Percentiles rank a stretch among this genome's conserved stretches.
phyloP scores from a whole-genome alignment of 2,888 invertebrate genomes.

The Thera britannica region DNA sequence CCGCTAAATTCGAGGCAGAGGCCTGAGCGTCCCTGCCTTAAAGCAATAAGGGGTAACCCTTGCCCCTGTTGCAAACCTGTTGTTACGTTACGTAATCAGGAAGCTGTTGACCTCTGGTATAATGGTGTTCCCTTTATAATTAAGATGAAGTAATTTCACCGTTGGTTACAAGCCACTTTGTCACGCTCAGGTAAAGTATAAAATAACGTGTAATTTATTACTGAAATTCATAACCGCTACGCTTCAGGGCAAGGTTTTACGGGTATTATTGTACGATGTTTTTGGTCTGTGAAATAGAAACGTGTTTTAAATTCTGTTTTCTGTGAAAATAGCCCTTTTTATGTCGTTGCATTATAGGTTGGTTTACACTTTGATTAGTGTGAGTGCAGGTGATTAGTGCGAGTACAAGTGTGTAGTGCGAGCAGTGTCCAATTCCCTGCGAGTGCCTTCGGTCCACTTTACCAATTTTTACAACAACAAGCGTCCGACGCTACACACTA shows the following conservation, averaged over 20 bases:
- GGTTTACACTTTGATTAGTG: too few relatives aligned
- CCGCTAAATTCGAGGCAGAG: too few relatives aligned
- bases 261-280: conserved; percentile 10
- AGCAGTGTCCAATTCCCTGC: too few relatives aligned
- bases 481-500: too few relatives aligned
- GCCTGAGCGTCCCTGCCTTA: too few relatives aligned
- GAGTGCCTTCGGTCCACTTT: too few relatives aligned
- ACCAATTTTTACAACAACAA: too few relatives aligned
- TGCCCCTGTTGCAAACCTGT: background rate
- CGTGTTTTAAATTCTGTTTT: background rate
- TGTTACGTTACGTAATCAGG: background rate
- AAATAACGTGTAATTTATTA: conserved; percentile 24
- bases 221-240: conserved; percentile 24
- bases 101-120: background rate
- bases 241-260: conserved; percentile 5
- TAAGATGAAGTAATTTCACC: background rate
- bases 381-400: too few relatives aligned
- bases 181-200: conserved; percentile 19
- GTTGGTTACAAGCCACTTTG: conserved; percentile 21
- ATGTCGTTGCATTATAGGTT: too few relatives aligned
- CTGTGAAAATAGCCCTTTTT: too few relatives aligned
- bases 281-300: background rate
- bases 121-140: background rate
- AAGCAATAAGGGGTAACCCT: too few relatives aligned
- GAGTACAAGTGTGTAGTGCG: too few relatives aligned